Base-by-base conservation (phyloP, 2,113 vertebrate species). In the Syngnathus typhle region DNA sequence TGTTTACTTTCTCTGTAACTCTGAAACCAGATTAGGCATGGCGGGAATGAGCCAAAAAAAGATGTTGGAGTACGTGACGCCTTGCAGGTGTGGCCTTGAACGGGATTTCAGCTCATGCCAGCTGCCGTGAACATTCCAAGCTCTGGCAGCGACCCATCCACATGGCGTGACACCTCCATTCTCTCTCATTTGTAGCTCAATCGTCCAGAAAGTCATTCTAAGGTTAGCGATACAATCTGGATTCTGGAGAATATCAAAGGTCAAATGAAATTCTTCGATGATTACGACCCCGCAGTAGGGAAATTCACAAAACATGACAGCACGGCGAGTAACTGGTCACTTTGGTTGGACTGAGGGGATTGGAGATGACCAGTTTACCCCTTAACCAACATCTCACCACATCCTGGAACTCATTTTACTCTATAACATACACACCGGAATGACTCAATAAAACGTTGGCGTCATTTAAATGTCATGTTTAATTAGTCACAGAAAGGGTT, bases 21-120 rank as follows among this genome's bases (percentile, higher is more conserved):
- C 76, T 47, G 65, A 78, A 69, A 72, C 60, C 78, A 27, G 70
- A 79, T 51, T 0, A 27, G 0, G 56, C 13, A 51, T 58, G 52
- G 61, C 56, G 7, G 38, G 62, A 58, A 7, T 46, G 56, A 66
- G 63, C 54, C 15, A 19, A 62, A 38, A 67, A 44, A 0, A 56
- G 61, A 43, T 60, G 27, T 32, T 32, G 0, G 27, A 32, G 27
- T 88, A 85, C 83, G 83, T 89, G 86, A 80, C 51, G 54, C 72
- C 21, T 44, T 51, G 69, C 88, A 89, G 72, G 68, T 77, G 69
- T 7, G 6, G 55, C 62, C 67, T 15, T 36, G 55, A 47, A 44
- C 71, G 72, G 72, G 61, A 60, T 27, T 44, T 52, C 62, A 79
- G 67, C n/a, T 51, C 61, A 44, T 6, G 6, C 6, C 9, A 0